These are phyloP conservation scores for Ectropis crepuscularia DNA, from an alignment of 2,888 invertebrate species.

Conservation along the genomic window DNA sequence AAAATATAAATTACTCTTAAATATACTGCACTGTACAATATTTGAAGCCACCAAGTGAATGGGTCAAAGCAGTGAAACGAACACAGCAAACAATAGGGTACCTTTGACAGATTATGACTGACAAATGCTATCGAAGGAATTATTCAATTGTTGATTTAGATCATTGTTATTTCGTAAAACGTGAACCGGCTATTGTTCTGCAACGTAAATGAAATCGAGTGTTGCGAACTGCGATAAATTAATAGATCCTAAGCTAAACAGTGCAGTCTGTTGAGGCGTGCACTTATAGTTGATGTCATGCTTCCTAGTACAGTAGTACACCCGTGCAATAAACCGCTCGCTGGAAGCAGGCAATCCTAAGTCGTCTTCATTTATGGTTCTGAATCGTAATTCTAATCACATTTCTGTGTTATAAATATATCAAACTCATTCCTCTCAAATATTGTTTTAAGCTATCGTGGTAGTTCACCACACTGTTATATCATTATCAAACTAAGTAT, in stretches of 20 bases:
- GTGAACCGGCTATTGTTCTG: constrained; percentile 76
- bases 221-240: constrained; percentile 68
- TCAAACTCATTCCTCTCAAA: no score
- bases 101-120: constrained; percentile 41
- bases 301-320: constrained; percentile 54
- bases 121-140: constrained; percentile 48
- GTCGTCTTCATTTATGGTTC: no score
- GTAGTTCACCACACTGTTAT: no score
- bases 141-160: constrained; percentile 59
- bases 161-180: constrained; percentile 70
- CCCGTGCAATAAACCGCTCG: neutral
- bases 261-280: constrained; percentile 64
- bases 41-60: constrained; percentile 8
- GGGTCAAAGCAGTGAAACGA: constrained; percentile 18
- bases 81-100: constrained; percentile 36
- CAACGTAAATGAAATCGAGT: constrained; percentile 69
- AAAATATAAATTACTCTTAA: no score
- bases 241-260: constrained; percentile 56
- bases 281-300: constrained; percentile 51
- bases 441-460: no score
- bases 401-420: no score
- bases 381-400: no score
- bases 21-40: neutral
- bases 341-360: no score
- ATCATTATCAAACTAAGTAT: no score